These are phyloP conservation scores for Phrynosoma blainvillii DNA, from an alignment of 2,113 vertebrate genomes.

Conservation along the genomic window DNA sequence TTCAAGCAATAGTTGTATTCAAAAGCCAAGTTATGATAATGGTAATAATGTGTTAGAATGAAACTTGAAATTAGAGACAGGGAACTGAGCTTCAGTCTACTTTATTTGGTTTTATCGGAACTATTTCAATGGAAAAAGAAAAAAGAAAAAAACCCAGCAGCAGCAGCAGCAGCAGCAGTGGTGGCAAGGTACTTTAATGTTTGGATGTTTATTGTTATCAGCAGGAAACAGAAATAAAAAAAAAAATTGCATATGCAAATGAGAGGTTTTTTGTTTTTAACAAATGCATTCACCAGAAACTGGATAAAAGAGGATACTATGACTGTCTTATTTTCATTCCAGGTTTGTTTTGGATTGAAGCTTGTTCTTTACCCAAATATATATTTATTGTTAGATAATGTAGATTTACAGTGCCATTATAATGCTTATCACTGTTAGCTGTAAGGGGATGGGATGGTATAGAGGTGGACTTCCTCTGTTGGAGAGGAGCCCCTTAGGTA, in stretches of 20 bases:
- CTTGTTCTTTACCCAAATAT: not conserved
- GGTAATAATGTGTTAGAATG: not conserved
- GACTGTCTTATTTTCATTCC: conserved; percentile 7
- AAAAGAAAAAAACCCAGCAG: not conserved
- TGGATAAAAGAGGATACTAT: not conserved
- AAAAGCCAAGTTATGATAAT: not conserved
- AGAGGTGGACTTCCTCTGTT: not conserved
- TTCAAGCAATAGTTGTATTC: conserved; percentile 4
- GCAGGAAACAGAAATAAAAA: not conserved
- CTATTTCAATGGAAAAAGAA: conserved; percentile 9
- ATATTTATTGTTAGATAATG: not conserved
- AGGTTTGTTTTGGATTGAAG: not conserved
- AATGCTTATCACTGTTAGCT: not conserved
- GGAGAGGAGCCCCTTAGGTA: too few relatives aligned
- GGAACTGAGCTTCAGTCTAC: conserved; percentile 12
- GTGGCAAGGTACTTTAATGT: conserved; percentile 2
- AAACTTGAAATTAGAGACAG: not conserved
- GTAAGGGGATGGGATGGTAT: not conserved
- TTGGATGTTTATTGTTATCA: conserved; percentile 1
- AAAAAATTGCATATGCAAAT: conserved; percentile 2
- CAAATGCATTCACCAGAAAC: not conserved
- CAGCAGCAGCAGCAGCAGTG: not conserved
- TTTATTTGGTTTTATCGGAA: conserved; percentile 14
- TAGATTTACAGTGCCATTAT: not conserved
- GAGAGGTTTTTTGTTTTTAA: not conserved